A percentile compares a stretch with the other conserved stretches of the same genome.
These are phyloP conservation scores for Chionis minor DNA, from an alignment of 2,113 vertebrate genomes.

Conservation along the genomic window DNA sequence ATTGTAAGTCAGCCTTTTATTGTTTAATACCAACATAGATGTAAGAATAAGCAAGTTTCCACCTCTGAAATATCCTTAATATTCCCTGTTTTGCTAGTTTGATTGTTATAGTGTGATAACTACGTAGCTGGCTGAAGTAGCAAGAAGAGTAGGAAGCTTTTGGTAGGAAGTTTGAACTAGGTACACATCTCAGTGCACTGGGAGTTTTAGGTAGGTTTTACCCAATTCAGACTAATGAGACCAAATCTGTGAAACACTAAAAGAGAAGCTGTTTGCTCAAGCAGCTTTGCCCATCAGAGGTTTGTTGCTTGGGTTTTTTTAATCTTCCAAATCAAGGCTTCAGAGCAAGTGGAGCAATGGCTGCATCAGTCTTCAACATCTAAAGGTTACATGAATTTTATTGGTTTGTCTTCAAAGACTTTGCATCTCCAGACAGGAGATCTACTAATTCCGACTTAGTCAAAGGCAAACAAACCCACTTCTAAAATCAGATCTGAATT, in stretches of 20 bases:
- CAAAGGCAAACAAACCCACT: not conserved
- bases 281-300: not conserved
- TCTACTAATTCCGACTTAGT: not conserved
- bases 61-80: not conserved
- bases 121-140: not conserved
- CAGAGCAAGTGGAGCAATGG: not conserved
- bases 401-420: not conserved
- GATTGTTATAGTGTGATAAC: not conserved
- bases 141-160: not conserved
- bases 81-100: not conserved
- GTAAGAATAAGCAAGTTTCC: not conserved
- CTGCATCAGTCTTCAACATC: not conserved
- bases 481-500: not conserved
- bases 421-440: not conserved
- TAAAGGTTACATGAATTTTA: not conserved
- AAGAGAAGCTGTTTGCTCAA: not conserved
- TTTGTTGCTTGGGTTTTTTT: not conserved
- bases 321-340: not conserved
- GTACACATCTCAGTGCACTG: not conserved
- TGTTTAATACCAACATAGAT: not conserved
- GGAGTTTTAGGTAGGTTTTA: not conserved
- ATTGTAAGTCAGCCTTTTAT: not conserved
- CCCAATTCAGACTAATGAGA: not conserved
- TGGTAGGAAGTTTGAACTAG: not conserved
- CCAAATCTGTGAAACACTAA: not conserved